phyloP scores from a whole-genome alignment of 2,888 invertebrate species.

The Rhaphigaster nebulosa region DNA sequence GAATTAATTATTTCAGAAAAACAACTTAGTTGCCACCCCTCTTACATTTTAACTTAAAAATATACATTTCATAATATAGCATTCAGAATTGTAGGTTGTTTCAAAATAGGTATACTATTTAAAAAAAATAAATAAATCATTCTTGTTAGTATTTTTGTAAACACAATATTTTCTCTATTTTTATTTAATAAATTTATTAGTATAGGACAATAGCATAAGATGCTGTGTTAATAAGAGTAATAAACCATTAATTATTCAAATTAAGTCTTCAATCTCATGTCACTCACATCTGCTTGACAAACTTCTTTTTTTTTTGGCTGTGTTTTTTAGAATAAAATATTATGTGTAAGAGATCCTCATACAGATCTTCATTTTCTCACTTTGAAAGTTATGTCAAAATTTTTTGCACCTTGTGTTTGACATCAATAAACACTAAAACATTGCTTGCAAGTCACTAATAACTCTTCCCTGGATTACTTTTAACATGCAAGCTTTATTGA shows the following conservation, averaged over 20 bases:
- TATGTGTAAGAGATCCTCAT: neutral
- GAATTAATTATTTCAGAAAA: slow-evolving; percentile 4
- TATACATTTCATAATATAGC: neutral
- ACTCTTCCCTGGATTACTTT: neutral
- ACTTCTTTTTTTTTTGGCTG: neutral
- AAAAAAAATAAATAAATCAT: too few species aligned
- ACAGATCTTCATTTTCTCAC: neutral
- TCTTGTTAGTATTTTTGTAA: too few species aligned
- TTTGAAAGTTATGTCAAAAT: neutral
- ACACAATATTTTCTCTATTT: too few species aligned
- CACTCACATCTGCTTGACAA: neutral
- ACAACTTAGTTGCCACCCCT: neutral
- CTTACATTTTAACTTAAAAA: neutral
- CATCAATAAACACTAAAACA: neutral
- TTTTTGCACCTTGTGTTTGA: too few species aligned
- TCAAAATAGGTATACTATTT: too few species aligned
- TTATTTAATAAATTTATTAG: too few species aligned
- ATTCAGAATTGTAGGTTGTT: too few species aligned
- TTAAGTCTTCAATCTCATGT: neutral
- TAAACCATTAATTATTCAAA: neutral
- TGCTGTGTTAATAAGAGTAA: neutral
- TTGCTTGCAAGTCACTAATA: neutral
- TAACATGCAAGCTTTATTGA: neutral
- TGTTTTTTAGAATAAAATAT: too few species aligned
- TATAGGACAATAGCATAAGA: too few species aligned